Evolutionary conservation across 1,140 invertebrate genomes (phyloP), one percentile per base, ranked within the genome.

Genomic region (Hyles vespertilio): DNA sequence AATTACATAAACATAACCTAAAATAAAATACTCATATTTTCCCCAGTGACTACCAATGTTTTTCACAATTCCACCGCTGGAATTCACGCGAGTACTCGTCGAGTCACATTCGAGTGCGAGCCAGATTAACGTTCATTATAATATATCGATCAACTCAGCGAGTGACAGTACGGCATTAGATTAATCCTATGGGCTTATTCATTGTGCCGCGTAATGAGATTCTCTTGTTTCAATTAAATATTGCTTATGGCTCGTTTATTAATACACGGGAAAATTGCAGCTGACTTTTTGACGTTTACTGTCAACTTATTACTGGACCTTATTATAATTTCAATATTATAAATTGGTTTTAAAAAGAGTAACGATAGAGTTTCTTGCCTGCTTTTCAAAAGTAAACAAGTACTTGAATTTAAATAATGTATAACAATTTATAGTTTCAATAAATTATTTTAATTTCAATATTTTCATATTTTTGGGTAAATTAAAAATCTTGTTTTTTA

Each of bases 221-320:
- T 48, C 47, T 48, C 47, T 12, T 48, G 47, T 48, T 48, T 48
- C 47, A 48, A 48, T 48, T 48, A 48, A 48, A 48, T 48, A 48
- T 48, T 11, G 22, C 11, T 48, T 12, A n/a, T n/a, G 9, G 47
- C 9, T n/a, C 47, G 47, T 48, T 48, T 48, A 48, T 48, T 48
- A 48, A 48, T 48, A 48, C n/a, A 22, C n/a, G 47, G 6, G 9
- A 10, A 3, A 11, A 10, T 46, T 11, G 3, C 4, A 11, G 11
- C 11, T 8, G 44, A 10, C 11, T 11, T 46, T 9, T 46, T 46
- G 44, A 46, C 44, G 11, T 9, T 46, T 46, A 3, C 44, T 9
- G 11, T 46, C 44, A 11, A 46, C 6, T 8, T 46, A 46, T 46
- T 9, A 22, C 22, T 22, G 22, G 22, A 22, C 22, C 22, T 22